Evolutionary conservation across 30 jellyfish, hydroid and myxozoan species (phyloP).

Genomic region (Aurelia coerulea): DNA sequence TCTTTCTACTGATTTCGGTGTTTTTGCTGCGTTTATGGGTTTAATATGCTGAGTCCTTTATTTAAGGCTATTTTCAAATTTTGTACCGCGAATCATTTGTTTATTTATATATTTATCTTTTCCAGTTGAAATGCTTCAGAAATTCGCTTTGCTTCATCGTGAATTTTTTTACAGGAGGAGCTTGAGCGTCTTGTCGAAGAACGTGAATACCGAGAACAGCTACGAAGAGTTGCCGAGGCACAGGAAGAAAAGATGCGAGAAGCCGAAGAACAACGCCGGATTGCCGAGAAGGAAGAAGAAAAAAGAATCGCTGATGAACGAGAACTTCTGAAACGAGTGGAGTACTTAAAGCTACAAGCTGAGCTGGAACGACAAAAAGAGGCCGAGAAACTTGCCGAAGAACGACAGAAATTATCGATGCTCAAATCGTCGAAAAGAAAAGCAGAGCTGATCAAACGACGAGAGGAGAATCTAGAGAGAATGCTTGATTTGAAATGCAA

Average conservation of each 20-base stretch:
- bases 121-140: too few relatives aligned
- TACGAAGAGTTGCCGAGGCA: slow-evolving; percentile 72
- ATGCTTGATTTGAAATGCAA: slow-evolving; percentile 50
- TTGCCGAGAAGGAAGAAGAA: slow-evolving; percentile 34
- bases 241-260: slow-evolving; percentile 61
- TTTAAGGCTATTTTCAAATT: too few relatives aligned
- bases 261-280: slow-evolving; percentile 60
- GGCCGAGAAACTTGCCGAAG: slow-evolving; percentile 67
- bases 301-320: slow-evolving; percentile 67
- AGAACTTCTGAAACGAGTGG: slow-evolving; percentile 58
- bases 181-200: slow-evolving; percentile 62
- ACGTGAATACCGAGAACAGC: slow-evolving; percentile 70
- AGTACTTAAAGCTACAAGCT: slow-evolving; percentile 53
- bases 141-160: too few relatives aligned
- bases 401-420: slow-evolving; percentile 23
- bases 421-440: slow-evolving; percentile 56
- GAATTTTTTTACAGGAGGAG: slow-evolving; percentile 57
- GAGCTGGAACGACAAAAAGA: slow-evolving; percentile 69
- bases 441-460: slow-evolving; percentile 54
- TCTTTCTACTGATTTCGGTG: too few relatives aligned
- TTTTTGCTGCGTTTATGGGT: too few relatives aligned
- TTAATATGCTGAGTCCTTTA: too few relatives aligned
- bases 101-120: too few relatives aligned
- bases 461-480: slow-evolving; percentile 64
- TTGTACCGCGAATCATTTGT: too few relatives aligned